These are phyloP conservation scores for Onychostoma macrolepis DNA, from an alignment of 2,113 vertebrate species.

Conservation along the genomic window DNA sequence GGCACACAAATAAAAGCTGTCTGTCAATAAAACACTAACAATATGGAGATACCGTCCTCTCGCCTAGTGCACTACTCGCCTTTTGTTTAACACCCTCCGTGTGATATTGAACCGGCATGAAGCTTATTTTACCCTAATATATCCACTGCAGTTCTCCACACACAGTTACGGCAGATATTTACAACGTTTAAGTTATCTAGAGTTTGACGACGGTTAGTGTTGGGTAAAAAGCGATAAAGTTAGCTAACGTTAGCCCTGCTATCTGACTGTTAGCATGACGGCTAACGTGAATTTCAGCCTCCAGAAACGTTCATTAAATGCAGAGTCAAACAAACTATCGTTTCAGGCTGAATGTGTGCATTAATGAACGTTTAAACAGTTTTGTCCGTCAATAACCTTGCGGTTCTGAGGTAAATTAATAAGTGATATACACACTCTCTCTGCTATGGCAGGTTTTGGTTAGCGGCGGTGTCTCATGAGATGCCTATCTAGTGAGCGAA, in stretches of 20 bases:
- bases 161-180: not conserved
- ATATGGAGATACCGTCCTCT: conserved; percentile 6
- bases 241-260: conserved; percentile 7
- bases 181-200: not conserved
- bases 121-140: not conserved
- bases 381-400: not conserved
- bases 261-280: conserved; percentile 29
- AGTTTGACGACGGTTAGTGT: not conserved
- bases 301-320: conserved; percentile 45
- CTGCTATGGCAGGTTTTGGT: not conserved
- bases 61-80: conserved; percentile 22
- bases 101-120: conserved; percentile 1
- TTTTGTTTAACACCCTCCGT: conserved; percentile 37
- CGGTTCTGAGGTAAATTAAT: not conserved
- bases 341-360: not conserved
- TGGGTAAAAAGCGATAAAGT: conserved; percentile 16
- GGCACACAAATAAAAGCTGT: not conserved
- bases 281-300: conserved; percentile 18
- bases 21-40: conserved; percentile 10
- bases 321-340: not conserved
- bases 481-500: not conserved
- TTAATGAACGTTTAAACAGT: not conserved
- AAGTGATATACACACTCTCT: not conserved
- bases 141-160: not conserved
- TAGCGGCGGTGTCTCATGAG: not conserved